Conservation (phyloP, 2,888 invertebrate species). For the Melangyna quadrimaculata region DNA sequence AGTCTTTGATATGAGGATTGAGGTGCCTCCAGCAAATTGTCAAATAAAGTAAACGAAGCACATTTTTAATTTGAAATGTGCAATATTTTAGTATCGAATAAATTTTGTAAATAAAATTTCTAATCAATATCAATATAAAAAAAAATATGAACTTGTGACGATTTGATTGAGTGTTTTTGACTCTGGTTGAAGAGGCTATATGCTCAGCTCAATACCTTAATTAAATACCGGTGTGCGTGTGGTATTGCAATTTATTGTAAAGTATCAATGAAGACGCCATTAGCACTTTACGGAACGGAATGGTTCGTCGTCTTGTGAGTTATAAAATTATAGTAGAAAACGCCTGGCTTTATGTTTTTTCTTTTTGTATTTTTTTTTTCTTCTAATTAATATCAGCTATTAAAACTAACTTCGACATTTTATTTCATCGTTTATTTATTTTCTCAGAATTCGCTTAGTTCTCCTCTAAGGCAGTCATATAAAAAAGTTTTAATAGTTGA, state of each 20-base stretch:
- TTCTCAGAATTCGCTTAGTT: neutral
- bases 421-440: neutral
- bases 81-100: neutral
- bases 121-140: neutral
- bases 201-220: neutral
- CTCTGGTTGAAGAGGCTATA: neutral
- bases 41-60: neutral
- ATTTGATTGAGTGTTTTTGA: conserved; percentile 5
- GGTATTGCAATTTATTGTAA: neutral
- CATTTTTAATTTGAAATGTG: neutral
- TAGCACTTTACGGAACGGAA: conserved; percentile 5
- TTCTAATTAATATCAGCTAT: neutral
- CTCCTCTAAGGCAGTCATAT: neutral
- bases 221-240: conserved; percentile 17
- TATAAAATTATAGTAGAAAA: neutral
- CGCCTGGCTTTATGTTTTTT: neutral
- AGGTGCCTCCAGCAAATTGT: neutral
- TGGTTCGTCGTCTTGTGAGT: neutral
- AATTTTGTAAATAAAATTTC: neutral
- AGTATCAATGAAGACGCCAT: conserved; percentile 7
- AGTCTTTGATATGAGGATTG: neutral
- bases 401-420: neutral
- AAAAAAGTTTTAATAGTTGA: neutral
- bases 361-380: neutral
- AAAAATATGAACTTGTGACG: conserved; percentile 3